These are phyloP conservation scores for Eupithecia pulchellata DNA, from an alignment of 2,888 invertebrate species.

Conservation along the genomic window DNA sequence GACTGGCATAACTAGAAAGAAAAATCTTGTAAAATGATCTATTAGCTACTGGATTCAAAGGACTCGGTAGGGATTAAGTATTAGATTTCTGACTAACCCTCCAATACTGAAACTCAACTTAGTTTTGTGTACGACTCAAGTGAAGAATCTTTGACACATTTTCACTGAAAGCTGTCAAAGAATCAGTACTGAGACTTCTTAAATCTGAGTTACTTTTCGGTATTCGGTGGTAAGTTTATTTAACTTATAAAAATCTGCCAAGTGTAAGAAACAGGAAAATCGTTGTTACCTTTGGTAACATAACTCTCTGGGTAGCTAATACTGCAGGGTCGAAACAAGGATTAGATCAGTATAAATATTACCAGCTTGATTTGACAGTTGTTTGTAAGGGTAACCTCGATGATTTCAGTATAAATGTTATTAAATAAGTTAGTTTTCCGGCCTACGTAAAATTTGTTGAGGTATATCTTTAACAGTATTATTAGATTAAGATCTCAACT, in stretches of 20 bases:
- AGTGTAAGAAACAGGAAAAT: not conserved
- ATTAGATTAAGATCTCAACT: constrained; percentile 48
- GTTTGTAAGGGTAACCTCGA: not conserved
- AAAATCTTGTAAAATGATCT: not conserved
- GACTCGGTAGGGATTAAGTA: not conserved
- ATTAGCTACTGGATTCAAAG: not conserved
- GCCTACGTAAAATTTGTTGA: constrained; percentile 46
- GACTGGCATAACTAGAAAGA: not conserved
- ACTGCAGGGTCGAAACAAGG: not conserved
- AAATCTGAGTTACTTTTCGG: too few species aligned
- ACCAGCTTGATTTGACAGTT: not conserved
- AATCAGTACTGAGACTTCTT: too few species aligned
- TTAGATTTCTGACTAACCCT: not conserved
- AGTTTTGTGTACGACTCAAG: too few species aligned
- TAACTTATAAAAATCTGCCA: not conserved
- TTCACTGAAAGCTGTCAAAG: too few species aligned
- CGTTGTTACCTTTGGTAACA: not conserved
- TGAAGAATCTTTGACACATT: too few species aligned
- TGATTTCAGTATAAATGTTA: not conserved
- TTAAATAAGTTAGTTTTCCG: constrained; percentile 26
- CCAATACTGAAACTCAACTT: too few species aligned
- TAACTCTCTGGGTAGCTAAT: not conserved
- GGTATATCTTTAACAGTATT: constrained; percentile 38
- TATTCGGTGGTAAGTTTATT: too few species aligned
- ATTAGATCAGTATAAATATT: not conserved